A percentile compares a stretch with the other conserved stretches of the same genome.
phyloP scores from a whole-genome alignment of 2,888 invertebrate species.

The Dugesia japonica region DNA sequence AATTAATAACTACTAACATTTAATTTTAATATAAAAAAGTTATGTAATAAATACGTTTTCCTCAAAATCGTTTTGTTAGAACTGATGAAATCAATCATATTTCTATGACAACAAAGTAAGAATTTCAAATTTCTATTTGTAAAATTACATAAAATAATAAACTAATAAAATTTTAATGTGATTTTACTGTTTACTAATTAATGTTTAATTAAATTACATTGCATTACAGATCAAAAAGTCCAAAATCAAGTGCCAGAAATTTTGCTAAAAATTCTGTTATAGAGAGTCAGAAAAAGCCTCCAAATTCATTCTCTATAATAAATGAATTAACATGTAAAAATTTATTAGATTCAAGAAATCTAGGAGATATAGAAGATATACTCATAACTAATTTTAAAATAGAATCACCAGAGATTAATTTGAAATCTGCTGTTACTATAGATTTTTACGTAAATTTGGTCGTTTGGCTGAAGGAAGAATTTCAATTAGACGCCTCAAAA shows the following conservation, averaged over 20 bases:
- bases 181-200: too few species aligned
- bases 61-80: too few species aligned
- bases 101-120: neutral
- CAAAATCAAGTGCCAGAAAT: constrained; percentile 1
- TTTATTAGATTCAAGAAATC: neutral
- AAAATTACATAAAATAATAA: neutral
- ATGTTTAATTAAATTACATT: neutral
- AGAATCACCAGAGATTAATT: neutral
- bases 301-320: neutral
- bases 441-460: neutral
- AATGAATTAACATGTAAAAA: neutral
- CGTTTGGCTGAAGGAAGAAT: neutral
- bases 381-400: neutral
- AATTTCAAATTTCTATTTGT: too few species aligned
- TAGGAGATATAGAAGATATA: neutral
- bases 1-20: too few species aligned
- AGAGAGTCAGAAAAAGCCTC: neutral
- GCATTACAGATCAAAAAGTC: neutral
- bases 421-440: neutral
- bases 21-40: too few species aligned
- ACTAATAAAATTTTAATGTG: too few species aligned
- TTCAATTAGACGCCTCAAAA: neutral
- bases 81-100: neutral
- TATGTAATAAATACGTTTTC: too few species aligned
- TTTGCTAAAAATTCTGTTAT: neutral